phyloP scores from a whole-genome alignment of 2,797 vertebrate genomes.

The Phrynocephalus forsythii region DNA sequence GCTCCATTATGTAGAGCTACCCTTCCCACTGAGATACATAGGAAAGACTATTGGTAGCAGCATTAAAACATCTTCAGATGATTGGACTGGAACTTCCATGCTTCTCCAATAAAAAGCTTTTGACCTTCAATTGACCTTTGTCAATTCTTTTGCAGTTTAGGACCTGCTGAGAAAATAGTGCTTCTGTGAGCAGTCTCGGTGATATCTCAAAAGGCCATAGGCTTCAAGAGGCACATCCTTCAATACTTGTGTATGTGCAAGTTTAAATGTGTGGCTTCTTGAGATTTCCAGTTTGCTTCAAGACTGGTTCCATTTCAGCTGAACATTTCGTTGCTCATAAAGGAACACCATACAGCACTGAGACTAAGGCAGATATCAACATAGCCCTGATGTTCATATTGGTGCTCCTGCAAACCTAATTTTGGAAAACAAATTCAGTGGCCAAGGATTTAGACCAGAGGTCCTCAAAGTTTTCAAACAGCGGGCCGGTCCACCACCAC shows the following conservation, averaged over 20 bases:
- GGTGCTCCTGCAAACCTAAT: not conserved
- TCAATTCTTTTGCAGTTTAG: not conserved
- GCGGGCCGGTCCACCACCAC: too few species aligned
- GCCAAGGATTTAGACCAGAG: not conserved
- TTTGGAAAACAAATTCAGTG: not conserved
- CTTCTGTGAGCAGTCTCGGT: not conserved
- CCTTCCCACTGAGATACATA: not conserved
- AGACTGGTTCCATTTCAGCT: not conserved
- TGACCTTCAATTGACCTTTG: not conserved
- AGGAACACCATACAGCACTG: not conserved
- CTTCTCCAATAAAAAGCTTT: not conserved
- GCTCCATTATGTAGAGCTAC: not conserved
- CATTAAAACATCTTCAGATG: not conserved
- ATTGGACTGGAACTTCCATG: not conserved
- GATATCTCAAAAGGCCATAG: too few species aligned
- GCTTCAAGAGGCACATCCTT: too few species aligned
- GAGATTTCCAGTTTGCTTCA: constrained; percentile 5
- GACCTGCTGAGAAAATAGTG: not conserved
- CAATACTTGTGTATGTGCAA: not conserved
- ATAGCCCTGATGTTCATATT: not conserved
- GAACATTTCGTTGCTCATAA: not conserved
- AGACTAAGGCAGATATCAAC: not conserved
- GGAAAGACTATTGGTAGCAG: not conserved
- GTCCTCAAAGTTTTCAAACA: too few species aligned
- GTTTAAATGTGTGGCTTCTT: not conserved